Evolutionary conservation across 2,113 vertebrate genomes (phyloP), one percentile per base, ranked within the genome.

Genomic region (Nasalis larvatus): DNA sequence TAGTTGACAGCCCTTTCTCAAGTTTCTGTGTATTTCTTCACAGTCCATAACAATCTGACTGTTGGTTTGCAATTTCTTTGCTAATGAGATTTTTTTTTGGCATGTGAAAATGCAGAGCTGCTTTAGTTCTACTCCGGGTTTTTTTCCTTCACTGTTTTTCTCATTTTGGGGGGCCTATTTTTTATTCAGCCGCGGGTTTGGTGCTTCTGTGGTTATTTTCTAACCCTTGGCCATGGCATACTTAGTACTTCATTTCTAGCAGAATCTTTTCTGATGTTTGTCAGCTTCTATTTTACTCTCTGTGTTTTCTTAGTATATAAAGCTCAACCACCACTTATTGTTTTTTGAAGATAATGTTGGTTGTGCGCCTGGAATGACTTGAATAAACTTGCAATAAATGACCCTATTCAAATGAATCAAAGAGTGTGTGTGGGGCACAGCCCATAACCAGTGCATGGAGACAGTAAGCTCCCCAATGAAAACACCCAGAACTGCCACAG

Each of bases 71-170:
- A 97, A 92, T 98, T 98, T 98, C 63, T 94, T 97, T 97, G 97
- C 97, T 97, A 98, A 98, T 98, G 98, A 98, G 86, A 96, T 97
- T 97, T 87, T 54, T 87, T 54, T 89, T 98, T 98, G 98, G 97
- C 97, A 97, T 93, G 92, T 94, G 77, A 86, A 90, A 97, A 97
- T 58, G 77, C 78, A 98, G 96, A 96, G 69, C 14, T 68, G 93
- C n/a, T 87, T 97, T 96, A 92, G 88, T 96, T 97, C 97, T 95
- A 73, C 81, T 47, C 58, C 56, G 10, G 68, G 81, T 17, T 56
- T 69, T 47, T n/a, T 14, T 63, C n/a, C 23, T 16, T 58, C 35
- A 49, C 18, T 4, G 47, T 88, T n/a, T 20, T 81, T 52, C 60
- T 69, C n/a, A 54, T 42, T 73, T 25, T 2, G 27, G 10, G 60